These are phyloP conservation scores for Bombus ignitus DNA, from an alignment of 1,140 invertebrate genomes.

Conservation along the genomic window DNA sequence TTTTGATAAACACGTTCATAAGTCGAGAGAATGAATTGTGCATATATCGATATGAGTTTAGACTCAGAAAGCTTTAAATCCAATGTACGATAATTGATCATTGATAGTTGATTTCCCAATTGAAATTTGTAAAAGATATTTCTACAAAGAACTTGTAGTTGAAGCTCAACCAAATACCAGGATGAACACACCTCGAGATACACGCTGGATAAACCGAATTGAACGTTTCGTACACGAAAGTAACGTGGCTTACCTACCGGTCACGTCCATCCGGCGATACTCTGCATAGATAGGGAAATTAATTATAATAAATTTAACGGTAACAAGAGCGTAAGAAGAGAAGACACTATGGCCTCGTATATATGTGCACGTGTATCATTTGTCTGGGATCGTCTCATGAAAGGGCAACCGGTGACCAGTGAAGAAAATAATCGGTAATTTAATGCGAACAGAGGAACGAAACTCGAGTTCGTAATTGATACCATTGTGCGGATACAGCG, in stretches of 20 bases:
- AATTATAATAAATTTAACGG: constrained; percentile 83
- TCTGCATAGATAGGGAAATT: constrained; percentile 79
- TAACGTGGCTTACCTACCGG: not conserved
- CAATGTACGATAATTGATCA: not conserved
- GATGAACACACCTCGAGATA: not conserved
- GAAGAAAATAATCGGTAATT: constrained; percentile 38
- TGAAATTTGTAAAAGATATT: not conserved
- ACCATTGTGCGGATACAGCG: not conserved
- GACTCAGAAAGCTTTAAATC: too few species aligned
- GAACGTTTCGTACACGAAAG: constrained; percentile 49
- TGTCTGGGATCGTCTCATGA: constrained; percentile 39
- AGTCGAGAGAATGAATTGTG: too few species aligned
- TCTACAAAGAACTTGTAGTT: too few species aligned
- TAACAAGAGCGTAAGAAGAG: constrained; percentile 76
- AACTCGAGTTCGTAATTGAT: constrained; percentile 6
- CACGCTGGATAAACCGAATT: too few species aligned
- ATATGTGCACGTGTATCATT: constrained; percentile 4
- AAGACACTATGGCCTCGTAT: constrained; percentile 12
- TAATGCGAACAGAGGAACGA: constrained; percentile 6
- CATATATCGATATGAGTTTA: too few species aligned
- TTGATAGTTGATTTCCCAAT: not conserved
- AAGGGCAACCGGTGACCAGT: constrained; percentile 24
- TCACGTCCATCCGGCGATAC: constrained; percentile 73
- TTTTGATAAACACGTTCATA: too few species aligned
- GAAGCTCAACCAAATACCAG: too few species aligned